Evolutionary conservation across 2,113 vertebrate species (phyloP).

Genomic region (Cinclus cinclus): DNA sequence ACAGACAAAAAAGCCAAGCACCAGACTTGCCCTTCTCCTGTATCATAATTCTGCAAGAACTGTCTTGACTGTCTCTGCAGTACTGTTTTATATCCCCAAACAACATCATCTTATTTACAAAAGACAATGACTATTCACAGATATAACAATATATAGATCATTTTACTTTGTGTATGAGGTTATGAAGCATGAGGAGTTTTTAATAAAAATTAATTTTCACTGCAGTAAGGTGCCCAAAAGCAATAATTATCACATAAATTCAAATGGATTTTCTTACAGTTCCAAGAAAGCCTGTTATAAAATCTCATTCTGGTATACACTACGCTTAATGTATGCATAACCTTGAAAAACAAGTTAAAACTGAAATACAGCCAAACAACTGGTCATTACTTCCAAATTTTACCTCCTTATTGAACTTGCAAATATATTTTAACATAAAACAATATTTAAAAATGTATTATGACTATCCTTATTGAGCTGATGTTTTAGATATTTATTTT

Average conservation of each 20-base stretch:
- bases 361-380: neutral
- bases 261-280: neutral
- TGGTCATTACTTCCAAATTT: neutral
- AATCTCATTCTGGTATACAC: neutral
- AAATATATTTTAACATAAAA: neutral
- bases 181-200: neutral
- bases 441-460: neutral
- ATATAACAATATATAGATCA: neutral
- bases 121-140: neutral
- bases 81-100: neutral
- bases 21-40: neutral
- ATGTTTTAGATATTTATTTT: neutral
- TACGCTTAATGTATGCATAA: neutral
- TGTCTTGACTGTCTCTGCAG: neutral
- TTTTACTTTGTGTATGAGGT: neutral
- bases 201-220: neutral
- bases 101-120: neutral
- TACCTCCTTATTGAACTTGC: neutral
- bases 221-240: neutral
- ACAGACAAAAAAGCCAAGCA: neutral
- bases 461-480: neutral
- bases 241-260: neutral
- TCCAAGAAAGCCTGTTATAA: constrained; percentile 9
- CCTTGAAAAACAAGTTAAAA: constrained; percentile 2
- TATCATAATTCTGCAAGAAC: neutral